Evolutionary conservation across 2,888 invertebrate species (phyloP).

Genomic region (Aethes cnicana): DNA sequence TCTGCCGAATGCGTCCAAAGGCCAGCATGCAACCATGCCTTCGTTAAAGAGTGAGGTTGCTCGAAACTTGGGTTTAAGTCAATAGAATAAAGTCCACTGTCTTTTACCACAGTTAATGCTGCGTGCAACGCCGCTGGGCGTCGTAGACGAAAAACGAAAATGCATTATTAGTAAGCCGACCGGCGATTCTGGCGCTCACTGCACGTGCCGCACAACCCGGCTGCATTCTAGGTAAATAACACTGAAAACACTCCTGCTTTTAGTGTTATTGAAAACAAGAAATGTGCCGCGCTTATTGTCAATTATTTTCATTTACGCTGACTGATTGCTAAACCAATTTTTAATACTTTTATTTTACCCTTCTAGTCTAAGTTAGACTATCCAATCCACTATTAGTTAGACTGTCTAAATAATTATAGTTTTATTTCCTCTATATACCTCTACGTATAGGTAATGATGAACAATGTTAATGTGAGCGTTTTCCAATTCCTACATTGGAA

Average conservation of each 20-base stretch:
- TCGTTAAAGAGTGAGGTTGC: not conserved
- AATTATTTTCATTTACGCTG: no score
- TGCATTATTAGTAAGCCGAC: conserved; percentile 28
- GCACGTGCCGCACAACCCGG: conserved; percentile 5
- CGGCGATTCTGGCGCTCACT: conserved; percentile 18
- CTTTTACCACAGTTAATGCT: not conserved
- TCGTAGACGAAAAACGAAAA: conserved; percentile 30
- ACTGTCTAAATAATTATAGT: no score
- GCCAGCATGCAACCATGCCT: conserved; percentile 1
- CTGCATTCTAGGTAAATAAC: conserved; percentile 11
- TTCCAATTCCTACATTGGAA: no score
- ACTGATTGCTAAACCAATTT: no score
- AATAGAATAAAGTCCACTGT: not conserved
- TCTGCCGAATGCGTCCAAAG: not conserved
- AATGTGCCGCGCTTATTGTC: not conserved
- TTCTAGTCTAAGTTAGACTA: no score
- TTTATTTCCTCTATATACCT: no score
- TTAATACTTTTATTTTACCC: not conserved
- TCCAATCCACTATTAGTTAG: no score
- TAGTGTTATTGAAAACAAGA: conserved; percentile 7
- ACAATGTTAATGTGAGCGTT: no score
- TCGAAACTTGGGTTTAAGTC: not conserved
- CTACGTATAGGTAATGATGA: no score
- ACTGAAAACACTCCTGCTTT: not conserved
- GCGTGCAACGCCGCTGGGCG: conserved; percentile 8